A percentile compares a stretch with the other conserved stretches of the same genome.
Evolutionary conservation across 1,140 invertebrate species (phyloP).

Genomic region (Papilio polytes): DNA sequence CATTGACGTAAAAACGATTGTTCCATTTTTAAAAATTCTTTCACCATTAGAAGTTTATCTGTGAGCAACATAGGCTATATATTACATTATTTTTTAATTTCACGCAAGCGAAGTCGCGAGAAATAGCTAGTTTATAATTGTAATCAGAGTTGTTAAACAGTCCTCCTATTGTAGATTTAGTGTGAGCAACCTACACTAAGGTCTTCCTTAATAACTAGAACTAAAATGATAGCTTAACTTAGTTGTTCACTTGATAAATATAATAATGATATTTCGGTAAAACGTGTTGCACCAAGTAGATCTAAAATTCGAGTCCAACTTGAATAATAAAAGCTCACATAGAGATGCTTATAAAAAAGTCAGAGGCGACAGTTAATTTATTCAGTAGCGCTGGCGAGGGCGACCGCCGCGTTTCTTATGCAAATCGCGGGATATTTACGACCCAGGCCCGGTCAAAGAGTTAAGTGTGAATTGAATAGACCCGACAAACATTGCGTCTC

Average conservation of each 20-base stretch:
- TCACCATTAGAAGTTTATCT: too few relatives aligned
- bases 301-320: background rate
- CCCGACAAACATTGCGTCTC: slow-evolving; percentile 10
- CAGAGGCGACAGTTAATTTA: slow-evolving; percentile 61
- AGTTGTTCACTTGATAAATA: background rate
- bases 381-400: slow-evolving; percentile 59
- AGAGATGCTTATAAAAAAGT: slow-evolving; percentile 49
- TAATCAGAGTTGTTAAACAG: too few relatives aligned
- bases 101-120: too few relatives aligned
- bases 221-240: too few relatives aligned
- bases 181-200: too few relatives aligned
- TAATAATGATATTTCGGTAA: background rate
- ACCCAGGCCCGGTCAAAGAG: slow-evolving; percentile 53
- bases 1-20: too few relatives aligned
- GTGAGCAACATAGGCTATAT: too few relatives aligned
- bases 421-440: slow-evolving; percentile 70
- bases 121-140: too few relatives aligned
- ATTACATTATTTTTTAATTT: too few relatives aligned
- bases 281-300: background rate
- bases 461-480: slow-evolving; percentile 43
- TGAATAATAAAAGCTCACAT: slow-evolving; percentile 47
- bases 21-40: too few relatives aligned
- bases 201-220: too few relatives aligned
- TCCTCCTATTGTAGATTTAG: too few relatives aligned
- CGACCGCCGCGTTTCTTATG: slow-evolving; percentile 68